phyloP scores from a whole-genome alignment of 1,140 invertebrate species.

The Schlechtendalia chinensis region DNA sequence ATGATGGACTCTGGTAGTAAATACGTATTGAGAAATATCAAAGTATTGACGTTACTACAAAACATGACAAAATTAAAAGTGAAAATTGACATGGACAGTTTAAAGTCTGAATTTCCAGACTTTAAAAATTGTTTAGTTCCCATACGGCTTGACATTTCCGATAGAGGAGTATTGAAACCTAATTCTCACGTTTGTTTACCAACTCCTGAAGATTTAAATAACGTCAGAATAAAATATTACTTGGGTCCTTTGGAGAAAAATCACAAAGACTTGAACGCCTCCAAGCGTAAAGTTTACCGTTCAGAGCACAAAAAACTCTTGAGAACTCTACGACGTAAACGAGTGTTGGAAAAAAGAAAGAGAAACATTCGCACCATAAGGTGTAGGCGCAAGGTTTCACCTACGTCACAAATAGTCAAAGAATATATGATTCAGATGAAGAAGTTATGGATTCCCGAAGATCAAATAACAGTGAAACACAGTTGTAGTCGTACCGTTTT shows the following conservation, averaged over 20 bases:
- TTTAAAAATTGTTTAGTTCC: constrained; percentile 52
- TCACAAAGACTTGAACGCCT: constrained; percentile 55
- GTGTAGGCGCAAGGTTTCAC: constrained; percentile 10
- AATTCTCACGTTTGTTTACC: constrained; percentile 53
- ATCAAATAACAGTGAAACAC: constrained; percentile 60
- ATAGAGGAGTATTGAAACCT: constrained; percentile 52
- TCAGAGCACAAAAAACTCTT: constrained; percentile 62
- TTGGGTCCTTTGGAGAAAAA: constrained; percentile 51
- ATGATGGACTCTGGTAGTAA: constrained; percentile 39
- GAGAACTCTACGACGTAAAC: constrained; percentile 62
- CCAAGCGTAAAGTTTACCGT: constrained; percentile 61
- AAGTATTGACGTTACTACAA: background rate
- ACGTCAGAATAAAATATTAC: background rate
- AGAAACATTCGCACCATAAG: constrained; percentile 51
- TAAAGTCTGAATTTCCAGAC: constrained; percentile 19
- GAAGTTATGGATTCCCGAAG: constrained; percentile 67
- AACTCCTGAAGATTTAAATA: constrained; percentile 47
- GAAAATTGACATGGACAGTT: background rate
- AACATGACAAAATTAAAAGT: constrained; percentile 19
- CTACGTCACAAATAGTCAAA: constrained; percentile 56
- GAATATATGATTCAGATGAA: constrained; percentile 65
- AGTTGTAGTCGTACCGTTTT: constrained; percentile 67
- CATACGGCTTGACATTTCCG: constrained; percentile 51
- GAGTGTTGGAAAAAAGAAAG: constrained; percentile 59
- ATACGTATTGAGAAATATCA: constrained; percentile 24